phyloP scores from a whole-genome alignment of 2,888 invertebrate species.

The Scrobipalpa atriplicella region DNA sequence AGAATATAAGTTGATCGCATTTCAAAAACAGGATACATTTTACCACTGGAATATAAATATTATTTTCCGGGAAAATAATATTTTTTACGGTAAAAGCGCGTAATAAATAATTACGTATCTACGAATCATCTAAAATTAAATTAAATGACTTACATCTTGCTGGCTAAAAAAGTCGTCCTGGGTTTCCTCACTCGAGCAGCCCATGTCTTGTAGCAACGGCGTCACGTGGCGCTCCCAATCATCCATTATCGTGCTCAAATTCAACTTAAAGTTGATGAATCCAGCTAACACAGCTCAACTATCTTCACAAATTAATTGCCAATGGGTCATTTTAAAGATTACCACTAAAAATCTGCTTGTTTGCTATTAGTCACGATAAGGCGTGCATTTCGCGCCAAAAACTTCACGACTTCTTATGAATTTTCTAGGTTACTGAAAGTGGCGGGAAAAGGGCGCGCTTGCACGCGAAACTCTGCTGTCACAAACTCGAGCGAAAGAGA shows the following conservation, averaged over 20 bases:
- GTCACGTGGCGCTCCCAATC: conserved; percentile 85
- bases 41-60: no score
- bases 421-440: conserved; percentile 61
- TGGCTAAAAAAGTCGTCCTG: conserved; percentile 83
- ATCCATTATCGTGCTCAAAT: conserved; percentile 71
- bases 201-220: conserved; percentile 83
- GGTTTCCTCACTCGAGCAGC: conserved; percentile 77
- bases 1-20: no score
- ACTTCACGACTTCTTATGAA: conserved; percentile 55
- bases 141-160: conserved; percentile 78
- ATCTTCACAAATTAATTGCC: conserved; percentile 63
- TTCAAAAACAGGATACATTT: no score
- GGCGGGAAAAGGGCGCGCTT: conserved; percentile 74
- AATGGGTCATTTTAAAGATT: conserved; percentile 57
- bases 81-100: no score
- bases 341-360: conserved; percentile 54
- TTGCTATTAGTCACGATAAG: conserved; percentile 40
- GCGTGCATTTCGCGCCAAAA: conserved; percentile 78
- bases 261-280: conserved; percentile 51
- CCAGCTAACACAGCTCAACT: conserved; percentile 61
- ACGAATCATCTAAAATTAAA: no score
- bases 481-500: conserved; percentile 74
- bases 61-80: no score
- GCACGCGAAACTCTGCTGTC: conserved; percentile 74
- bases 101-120: no score